These are phyloP conservation scores for Orchesella cincta DNA, from an alignment of 1,140 invertebrate genomes.

Conservation along the genomic window DNA sequence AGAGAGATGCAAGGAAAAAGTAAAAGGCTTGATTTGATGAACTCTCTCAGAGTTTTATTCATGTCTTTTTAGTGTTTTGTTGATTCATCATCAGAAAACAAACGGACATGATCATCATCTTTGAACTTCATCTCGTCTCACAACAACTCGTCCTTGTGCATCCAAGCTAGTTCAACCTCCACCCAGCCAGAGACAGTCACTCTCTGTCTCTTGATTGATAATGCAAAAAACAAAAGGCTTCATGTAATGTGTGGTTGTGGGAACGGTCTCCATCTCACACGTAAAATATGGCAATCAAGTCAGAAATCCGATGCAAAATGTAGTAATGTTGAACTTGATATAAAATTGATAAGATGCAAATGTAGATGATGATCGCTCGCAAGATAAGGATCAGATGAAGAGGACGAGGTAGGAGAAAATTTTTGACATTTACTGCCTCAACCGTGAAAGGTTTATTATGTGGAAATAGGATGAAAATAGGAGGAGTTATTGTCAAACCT, in stretches of 20 bases:
- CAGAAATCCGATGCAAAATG: background rate
- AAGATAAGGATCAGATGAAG: background rate
- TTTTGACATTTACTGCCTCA: conserved; percentile 5
- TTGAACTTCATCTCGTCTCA: background rate
- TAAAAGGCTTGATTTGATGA: background rate
- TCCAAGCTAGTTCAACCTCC: too few species aligned
- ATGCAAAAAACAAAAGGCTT: background rate
- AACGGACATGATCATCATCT: too few species aligned
- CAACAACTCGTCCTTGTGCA: background rate
- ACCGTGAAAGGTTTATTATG: conserved; percentile 6
- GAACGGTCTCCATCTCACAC: background rate
- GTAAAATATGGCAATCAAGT: background rate
- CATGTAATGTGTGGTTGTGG: background rate
- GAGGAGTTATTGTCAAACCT: background rate
- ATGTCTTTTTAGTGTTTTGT: too few species aligned
- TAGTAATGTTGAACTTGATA: background rate
- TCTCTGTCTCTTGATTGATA: background rate
- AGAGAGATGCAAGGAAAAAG: background rate
- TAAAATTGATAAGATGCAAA: background rate
- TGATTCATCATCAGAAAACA: too few species aligned
- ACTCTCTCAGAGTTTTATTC: background rate
- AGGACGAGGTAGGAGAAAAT: background rate
- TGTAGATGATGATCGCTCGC: background rate
- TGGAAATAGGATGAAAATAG: background rate
- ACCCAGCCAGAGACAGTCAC: background rate